Conservation (phyloP, 2,113 vertebrate species). For the Pteropus alecto region DNA sequence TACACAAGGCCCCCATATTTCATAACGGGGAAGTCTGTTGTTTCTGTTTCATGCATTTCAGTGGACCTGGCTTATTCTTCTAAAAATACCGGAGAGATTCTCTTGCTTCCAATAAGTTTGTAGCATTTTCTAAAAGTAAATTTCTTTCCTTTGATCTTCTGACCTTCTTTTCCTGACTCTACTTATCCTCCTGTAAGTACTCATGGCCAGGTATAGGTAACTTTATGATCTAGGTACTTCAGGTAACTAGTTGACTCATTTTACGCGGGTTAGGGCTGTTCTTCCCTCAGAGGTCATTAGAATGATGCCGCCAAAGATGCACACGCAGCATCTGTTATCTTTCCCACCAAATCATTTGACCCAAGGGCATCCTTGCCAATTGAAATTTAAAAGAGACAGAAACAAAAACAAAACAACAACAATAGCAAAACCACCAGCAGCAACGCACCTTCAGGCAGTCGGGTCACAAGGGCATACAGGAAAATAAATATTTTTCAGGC, state of each 20-base stretch:
- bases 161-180: not conserved
- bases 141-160: not conserved
- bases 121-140: not conserved
- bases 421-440: not conserved
- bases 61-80: not conserved
- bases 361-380: not conserved
- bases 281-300: not conserved
- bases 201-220: not conserved
- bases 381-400: not conserved
- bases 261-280: not conserved
- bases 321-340: not conserved
- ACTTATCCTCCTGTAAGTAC: not conserved
- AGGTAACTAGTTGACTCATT: accelerated
- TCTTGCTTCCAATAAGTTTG: not conserved
- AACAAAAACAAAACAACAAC: not conserved
- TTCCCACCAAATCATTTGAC: not conserved
- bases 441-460: not conserved
- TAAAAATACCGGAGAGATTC: not conserved
- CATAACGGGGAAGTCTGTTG: not conserved
- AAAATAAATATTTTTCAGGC: not conserved
- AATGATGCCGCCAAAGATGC: not conserved
- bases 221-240: not conserved
- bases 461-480: not conserved
- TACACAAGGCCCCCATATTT: not conserved
- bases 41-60: not conserved